Base-by-base conservation (phyloP, 2,888 invertebrate species). In the Mesorhabditis belari region DNA sequence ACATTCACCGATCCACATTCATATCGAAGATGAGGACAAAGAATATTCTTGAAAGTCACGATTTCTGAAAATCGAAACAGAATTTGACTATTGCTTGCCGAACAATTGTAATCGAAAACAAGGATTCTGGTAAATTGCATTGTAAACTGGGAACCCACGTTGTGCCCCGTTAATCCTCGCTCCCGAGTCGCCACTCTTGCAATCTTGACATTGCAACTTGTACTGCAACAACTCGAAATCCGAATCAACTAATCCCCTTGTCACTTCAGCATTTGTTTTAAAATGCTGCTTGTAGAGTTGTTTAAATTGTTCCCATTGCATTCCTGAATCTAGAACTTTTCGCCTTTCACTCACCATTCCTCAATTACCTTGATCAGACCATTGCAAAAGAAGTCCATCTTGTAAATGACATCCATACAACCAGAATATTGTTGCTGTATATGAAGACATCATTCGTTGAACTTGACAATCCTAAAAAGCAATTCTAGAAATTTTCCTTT, bases 361-460 rank as follows among this genome's bases (percentile, higher is more conserved):
- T 17, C 28, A 17, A 4, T 25, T 49, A 68, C 68, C 70, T 5
- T 59, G 29, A 35, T 76, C 75, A 12, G 61, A 60, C 75, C 75
- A 75, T 55, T 72, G 68, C 49, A 77, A 58, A 0, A 78, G 66
- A 9, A 79, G 66, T 25, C 77, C 78, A 55, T 78, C 78, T 49
- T 76, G 71, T 29, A 65, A 64, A 56, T 74, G 69, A 27, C 70
- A 74, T 6, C 77, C 78, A 57, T 79, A 79, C 17, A 79, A 58
- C 79, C 79, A 79, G 66, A 79, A 79, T 49, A 76, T 77, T 21
- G 78, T 77, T 19, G 79, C 79, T 4, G 79, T 80, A 63, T 79
- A 79, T 26, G 79, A 80, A 24, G 71, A 73, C 78, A 80, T 79
- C 79, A 79, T 79, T 17, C 79, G 63, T 57, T 79, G 79, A n/a